phyloP scores from a whole-genome alignment of 2,113 vertebrate genomes.

The Plecotus auritus region DNA sequence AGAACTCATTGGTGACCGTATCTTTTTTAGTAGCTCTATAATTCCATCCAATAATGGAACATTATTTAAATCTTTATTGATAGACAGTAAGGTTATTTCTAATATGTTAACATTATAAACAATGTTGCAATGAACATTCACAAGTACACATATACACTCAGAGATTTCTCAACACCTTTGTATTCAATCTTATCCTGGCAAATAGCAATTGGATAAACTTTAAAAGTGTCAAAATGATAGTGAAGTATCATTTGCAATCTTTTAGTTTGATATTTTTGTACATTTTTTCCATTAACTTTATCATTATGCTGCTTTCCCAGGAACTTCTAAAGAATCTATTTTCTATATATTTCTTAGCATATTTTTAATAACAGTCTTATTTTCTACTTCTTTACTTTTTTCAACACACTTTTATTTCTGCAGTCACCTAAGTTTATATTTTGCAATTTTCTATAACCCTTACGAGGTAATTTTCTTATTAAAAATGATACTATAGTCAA shows the following conservation, averaged over 20 bases:
- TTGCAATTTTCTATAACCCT: neutral
- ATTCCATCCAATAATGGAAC: neutral
- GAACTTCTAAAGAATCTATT: neutral
- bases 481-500: neutral
- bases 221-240: slow-evolving; percentile 6
- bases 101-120: neutral
- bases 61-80: neutral
- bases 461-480: neutral
- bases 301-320: neutral
- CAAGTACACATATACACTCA: neutral
- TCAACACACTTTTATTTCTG: neutral
- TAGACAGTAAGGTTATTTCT: neutral
- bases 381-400: neutral
- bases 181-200: neutral
- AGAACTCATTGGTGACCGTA: neutral
- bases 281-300: neutral
- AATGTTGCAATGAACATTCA: neutral
- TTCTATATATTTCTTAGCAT: neutral
- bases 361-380: neutral
- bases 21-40: neutral
- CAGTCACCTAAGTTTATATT: neutral
- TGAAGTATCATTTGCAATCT: neutral
- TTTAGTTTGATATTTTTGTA: neutral
- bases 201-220: neutral
- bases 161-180: neutral